Conservation (phyloP, 2,888 invertebrate genomes). For the Luperina nickerlii region DNA sequence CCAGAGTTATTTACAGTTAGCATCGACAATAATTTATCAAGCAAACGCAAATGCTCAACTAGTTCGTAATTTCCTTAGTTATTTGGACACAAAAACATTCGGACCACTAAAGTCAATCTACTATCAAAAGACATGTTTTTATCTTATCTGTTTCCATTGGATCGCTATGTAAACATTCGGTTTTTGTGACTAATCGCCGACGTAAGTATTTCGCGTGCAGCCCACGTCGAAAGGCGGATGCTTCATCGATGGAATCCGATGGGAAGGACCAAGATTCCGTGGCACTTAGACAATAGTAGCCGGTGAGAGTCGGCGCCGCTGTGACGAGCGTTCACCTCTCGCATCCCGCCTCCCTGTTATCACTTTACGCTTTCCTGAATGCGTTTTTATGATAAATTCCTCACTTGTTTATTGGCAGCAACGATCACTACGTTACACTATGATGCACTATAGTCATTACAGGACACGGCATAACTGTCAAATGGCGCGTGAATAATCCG, state of each 20-base stretch:
- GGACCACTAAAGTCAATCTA: slow-evolving; percentile 60
- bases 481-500: slow-evolving; percentile 86
- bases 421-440: slow-evolving; percentile 84
- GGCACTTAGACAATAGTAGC: slow-evolving; percentile 89
- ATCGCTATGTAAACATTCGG: slow-evolving; percentile 78
- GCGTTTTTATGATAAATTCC: slow-evolving; percentile 69
- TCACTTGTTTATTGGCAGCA: slow-evolving; percentile 78
- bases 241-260: slow-evolving; percentile 87
- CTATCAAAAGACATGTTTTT: slow-evolving; percentile 70
- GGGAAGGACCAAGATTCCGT: slow-evolving; percentile 90
- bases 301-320: slow-evolving; percentile 89
- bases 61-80: slow-evolving; percentile 69
- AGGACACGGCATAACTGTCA: slow-evolving; percentile 85
- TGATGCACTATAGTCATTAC: slow-evolving; percentile 83
- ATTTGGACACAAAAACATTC: slow-evolving; percentile 67
- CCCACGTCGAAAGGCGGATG: slow-evolving; percentile 85
- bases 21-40: slow-evolving; percentile 76
- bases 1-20: slow-evolving; percentile 78
- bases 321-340: slow-evolving; percentile 90
- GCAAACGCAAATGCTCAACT: slow-evolving; percentile 71
- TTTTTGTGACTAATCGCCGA: slow-evolving; percentile 77
- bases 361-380: slow-evolving; percentile 72
- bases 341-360: slow-evolving; percentile 83
- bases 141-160: slow-evolving; percentile 83
- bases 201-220: slow-evolving; percentile 82